Conservation (phyloP, 2,888 invertebrate species). For the Noctua janthina region DNA sequence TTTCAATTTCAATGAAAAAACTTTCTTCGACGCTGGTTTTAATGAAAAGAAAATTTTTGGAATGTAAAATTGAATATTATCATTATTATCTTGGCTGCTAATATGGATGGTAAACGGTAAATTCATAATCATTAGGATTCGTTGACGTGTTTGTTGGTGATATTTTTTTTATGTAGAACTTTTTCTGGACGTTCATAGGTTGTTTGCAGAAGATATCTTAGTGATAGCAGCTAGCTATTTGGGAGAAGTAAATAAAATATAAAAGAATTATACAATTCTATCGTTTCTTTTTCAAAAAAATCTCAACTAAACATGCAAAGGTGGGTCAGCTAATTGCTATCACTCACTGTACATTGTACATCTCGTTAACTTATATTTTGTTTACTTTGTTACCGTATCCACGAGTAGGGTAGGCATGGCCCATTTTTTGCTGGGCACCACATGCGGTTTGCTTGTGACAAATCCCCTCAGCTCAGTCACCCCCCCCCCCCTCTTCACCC, state of each 20-base stretch:
- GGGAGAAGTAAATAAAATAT: no score
- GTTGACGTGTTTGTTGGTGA: neutral
- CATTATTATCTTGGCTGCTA: conserved; percentile 27
- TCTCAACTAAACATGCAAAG: no score
- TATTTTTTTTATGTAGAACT: neutral
- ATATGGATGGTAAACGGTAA: conserved; percentile 3
- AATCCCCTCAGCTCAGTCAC: conserved; percentile 4
- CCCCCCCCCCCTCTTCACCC: conserved; percentile 10
- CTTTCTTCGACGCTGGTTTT: conserved; percentile 36
- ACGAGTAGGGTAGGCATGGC: neutral
- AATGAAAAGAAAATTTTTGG: conserved; percentile 44
- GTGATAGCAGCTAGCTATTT: no score
- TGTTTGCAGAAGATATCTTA: no score
- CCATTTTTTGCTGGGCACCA: neutral
- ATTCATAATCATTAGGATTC: neutral
- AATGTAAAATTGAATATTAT: conserved; percentile 37
- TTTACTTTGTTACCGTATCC: neutral
- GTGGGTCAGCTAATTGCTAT: no score
- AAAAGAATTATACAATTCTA: no score
- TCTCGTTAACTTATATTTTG: neutral
- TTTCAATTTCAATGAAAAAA: conserved; percentile 53
- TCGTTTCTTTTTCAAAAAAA: no score
- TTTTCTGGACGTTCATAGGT: no score
- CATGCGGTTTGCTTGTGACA: conserved; percentile 12
- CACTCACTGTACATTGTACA: no score